These are phyloP conservation scores for Recurvirostra avosetta DNA, from an alignment of 2,113 vertebrate species.

Conservation along the genomic window DNA sequence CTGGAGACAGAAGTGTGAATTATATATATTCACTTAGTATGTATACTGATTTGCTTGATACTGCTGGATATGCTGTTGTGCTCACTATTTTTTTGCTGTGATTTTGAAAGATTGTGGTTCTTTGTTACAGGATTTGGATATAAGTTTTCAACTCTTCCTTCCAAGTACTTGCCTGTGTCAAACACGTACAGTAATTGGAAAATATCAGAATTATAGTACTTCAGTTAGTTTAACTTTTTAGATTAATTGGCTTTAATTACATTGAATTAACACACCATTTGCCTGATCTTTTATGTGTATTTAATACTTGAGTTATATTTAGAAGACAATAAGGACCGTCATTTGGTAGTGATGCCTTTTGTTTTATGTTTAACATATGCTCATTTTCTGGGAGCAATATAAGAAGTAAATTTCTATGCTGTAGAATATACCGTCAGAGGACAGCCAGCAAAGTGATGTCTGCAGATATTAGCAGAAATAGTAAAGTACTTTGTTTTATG, in stretches of 20 bases:
- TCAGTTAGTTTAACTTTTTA: not conserved
- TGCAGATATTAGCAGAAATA: not conserved
- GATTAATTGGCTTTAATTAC: not conserved
- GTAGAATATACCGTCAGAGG: not conserved
- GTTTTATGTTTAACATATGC: not conserved
- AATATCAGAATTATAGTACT: not conserved
- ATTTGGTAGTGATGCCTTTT: not conserved
- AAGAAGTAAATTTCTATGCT: not conserved
- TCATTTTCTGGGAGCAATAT: not conserved
- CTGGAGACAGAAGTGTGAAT: not conserved
- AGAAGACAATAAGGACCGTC: not conserved
- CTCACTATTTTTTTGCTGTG: not conserved
- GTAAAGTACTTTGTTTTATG: not conserved
- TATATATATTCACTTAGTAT: not conserved
- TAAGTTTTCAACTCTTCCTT: not conserved
- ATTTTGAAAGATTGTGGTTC: not conserved
- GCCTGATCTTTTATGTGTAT: not conserved
- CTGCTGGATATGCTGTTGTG: not conserved
- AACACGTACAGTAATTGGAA: not conserved
- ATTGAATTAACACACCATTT: not conserved
- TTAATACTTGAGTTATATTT: not conserved
- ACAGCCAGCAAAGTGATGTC: not conserved
- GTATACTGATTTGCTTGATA: not conserved
- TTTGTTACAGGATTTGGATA: not conserved
- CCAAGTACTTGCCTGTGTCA: not conserved